These are phyloP conservation scores for Odobenus rosmarus DNA, from an alignment of 2,113 vertebrate genomes.

Conservation along the genomic window DNA sequence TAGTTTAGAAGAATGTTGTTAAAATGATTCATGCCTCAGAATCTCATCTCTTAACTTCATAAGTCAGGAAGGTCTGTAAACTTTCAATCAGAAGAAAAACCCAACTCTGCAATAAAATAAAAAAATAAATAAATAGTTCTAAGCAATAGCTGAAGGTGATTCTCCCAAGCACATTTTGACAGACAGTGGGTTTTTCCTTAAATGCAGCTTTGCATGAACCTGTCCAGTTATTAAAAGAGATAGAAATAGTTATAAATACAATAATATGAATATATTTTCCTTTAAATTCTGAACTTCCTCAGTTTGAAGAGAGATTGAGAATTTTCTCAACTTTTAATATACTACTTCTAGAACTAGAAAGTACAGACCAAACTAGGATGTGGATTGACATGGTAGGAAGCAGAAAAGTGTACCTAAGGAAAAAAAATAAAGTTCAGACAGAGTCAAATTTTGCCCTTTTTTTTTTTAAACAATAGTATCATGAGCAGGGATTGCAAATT, in stretches of 20 bases:
- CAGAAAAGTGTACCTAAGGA: background rate
- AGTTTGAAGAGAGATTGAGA: background rate
- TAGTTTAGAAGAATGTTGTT: background rate
- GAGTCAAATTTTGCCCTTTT: background rate
- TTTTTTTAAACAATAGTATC: background rate
- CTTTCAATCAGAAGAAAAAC: background rate
- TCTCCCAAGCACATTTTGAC: background rate
- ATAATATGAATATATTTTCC: background rate
- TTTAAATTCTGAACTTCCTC: background rate
- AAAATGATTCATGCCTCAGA: background rate
- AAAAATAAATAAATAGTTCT: background rate
- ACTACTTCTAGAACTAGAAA: background rate
- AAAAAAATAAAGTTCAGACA: background rate
- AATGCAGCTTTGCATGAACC: background rate
- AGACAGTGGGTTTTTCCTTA: background rate
- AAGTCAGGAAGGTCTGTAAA: background rate
- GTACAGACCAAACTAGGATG: background rate
- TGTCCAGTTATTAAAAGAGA: background rate
- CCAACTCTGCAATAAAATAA: background rate
- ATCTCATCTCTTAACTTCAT: background rate
- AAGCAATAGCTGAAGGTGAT: background rate
- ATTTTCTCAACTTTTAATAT: background rate
- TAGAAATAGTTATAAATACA: background rate
- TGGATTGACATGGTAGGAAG: background rate
- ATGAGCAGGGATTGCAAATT: background rate